These are phyloP conservation scores for Drosophila watanabei DNA, from an alignment of 1,140 invertebrate genomes.

Conservation along the genomic window DNA sequence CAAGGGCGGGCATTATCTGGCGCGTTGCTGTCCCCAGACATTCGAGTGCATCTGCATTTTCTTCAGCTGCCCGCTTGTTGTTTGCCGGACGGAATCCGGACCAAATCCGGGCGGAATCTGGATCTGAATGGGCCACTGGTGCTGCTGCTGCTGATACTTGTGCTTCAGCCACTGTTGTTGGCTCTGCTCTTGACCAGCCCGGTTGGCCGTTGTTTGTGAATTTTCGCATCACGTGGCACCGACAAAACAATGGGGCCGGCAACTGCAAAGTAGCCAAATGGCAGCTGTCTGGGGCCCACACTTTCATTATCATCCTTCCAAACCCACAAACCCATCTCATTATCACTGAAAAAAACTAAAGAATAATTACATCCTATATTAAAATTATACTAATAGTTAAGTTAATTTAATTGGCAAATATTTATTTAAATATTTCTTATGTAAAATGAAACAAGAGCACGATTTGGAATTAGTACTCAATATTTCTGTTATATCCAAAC, in stretches of 20 bases:
- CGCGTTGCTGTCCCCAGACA: conserved; percentile 52
- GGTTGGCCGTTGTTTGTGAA: conserved; percentile 73
- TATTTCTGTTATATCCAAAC: not conserved
- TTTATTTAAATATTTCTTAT: too few relatives aligned
- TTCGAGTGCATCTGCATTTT: conserved; percentile 54
- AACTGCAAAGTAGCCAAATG: conserved; percentile 61
- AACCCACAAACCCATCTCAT: not conserved
- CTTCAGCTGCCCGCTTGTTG: conserved; percentile 42
- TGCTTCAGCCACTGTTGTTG: conserved; percentile 30
- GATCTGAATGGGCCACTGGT: conserved; percentile 49
- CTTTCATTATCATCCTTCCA: conserved; percentile 28
- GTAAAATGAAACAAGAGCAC: too few relatives aligned
- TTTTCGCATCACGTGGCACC: conserved; percentile 78
- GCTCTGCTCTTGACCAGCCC: conserved; percentile 70
- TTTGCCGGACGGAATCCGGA: conserved; percentile 26
- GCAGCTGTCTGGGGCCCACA: conserved; percentile 57
- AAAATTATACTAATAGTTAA: not conserved
- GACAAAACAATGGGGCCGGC: conserved; percentile 61
- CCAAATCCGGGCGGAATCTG: conserved; percentile 24
- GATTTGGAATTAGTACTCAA: too few relatives aligned
- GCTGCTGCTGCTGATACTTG: conserved; percentile 21
- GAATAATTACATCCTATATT: not conserved
- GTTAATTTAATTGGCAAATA: not conserved
- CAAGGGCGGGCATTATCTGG: conserved; percentile 53
- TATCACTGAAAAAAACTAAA: not conserved